Evolutionary conservation across 2,797 vertebrate species (phyloP).

Genomic region (Neostethus bicornis): DNA sequence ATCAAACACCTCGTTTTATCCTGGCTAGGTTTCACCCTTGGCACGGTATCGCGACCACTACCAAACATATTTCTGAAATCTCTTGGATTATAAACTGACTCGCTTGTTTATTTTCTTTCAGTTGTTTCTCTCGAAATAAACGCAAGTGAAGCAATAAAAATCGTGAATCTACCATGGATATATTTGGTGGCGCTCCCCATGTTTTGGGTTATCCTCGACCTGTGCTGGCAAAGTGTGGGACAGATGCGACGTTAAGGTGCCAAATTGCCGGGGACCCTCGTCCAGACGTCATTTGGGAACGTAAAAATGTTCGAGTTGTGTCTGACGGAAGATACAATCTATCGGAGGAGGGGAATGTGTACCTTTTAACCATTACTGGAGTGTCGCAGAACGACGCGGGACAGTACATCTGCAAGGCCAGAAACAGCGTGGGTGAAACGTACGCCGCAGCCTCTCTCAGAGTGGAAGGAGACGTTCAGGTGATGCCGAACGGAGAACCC

Average conservation of each 20-base stretch:
- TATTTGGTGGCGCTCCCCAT: slow-evolving; percentile 88
- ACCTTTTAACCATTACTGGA: slow-evolving; percentile 83
- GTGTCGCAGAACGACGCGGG: slow-evolving; percentile 86
- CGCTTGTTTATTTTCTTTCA: slow-evolving; percentile 23
- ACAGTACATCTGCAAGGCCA: slow-evolving; percentile 92
- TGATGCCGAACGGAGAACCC: slow-evolving; percentile 28
- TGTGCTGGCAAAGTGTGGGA: slow-evolving; percentile 81
- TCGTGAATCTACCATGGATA: slow-evolving; percentile 76
- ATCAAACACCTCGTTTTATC: too few species aligned
- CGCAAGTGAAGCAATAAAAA: not conserved
- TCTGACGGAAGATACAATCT: slow-evolving; percentile 81
- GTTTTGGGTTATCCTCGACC: slow-evolving; percentile 91
- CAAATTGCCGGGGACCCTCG: slow-evolving; percentile 89
- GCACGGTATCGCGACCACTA: too few species aligned
- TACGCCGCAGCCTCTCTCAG: slow-evolving; percentile 87
- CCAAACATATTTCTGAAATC: too few species aligned
- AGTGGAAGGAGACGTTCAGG: slow-evolving; percentile 74
- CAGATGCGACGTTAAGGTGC: slow-evolving; percentile 85
- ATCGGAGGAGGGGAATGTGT: slow-evolving; percentile 85
- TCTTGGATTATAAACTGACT: not conserved
- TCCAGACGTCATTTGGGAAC: slow-evolving; percentile 91
- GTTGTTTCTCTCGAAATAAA: slow-evolving; percentile 22
- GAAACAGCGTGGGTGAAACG: slow-evolving; percentile 89
- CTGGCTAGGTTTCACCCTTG: too few species aligned
- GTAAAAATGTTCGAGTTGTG: slow-evolving; percentile 82